These are phyloP conservation scores for Xanthia icteritia DNA, from an alignment of 2,888 invertebrate genomes.

Conservation along the genomic window DNA sequence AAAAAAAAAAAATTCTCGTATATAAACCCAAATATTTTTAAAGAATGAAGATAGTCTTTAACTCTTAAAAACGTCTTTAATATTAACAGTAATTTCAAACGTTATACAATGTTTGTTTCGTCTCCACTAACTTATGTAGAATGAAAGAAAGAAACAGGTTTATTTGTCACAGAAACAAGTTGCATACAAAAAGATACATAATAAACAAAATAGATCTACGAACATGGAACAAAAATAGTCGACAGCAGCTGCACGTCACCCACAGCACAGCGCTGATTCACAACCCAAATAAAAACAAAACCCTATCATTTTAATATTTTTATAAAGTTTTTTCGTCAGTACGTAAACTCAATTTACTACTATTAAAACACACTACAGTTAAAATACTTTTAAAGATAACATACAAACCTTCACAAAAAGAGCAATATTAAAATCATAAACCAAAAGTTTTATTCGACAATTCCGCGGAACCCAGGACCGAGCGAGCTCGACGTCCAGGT, in stretches of 20 bases:
- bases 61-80: neutral
- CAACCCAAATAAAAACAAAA: no score
- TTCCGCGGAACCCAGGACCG: constrained; percentile 34
- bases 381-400: constrained; percentile 4
- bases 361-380: neutral
- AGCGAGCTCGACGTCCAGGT: constrained; percentile 19
- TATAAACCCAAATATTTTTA: neutral
- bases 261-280: no score
- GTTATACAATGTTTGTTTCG: no score
- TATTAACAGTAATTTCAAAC: neutral
- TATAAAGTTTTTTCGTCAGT: neutral
- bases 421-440: constrained; percentile 44
- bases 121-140: neutral
- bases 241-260: no score
- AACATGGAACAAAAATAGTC: no score
- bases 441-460: constrained; percentile 49
- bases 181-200: no score
- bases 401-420: constrained; percentile 19
- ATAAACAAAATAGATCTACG: no score
- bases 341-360: no score
- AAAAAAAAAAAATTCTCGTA: no score
- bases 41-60: neutral
- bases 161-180: no score
- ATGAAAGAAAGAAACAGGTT: no score
- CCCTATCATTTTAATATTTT: no score